These are phyloP conservation scores for Cryptophagus acutangulus DNA, from an alignment of 2,888 invertebrate genomes.

Conservation along the genomic window DNA sequence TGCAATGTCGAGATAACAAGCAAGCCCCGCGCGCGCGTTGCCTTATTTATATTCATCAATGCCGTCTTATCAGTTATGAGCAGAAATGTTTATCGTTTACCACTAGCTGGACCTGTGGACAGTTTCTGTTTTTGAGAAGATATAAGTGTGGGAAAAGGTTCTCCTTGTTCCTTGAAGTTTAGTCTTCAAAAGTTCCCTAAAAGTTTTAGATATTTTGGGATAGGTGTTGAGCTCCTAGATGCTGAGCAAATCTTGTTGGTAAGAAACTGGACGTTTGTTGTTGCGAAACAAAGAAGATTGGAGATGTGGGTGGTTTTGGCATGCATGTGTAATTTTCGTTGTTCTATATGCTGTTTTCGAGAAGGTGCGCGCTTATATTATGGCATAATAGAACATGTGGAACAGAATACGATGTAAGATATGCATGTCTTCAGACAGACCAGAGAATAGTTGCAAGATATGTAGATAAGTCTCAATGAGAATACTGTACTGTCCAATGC, in stretches of 20 bases:
- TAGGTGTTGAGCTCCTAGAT: too few relatives aligned
- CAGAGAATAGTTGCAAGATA: slow-evolving; percentile 19
- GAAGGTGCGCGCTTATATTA: neutral
- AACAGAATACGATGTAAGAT: slow-evolving; percentile 10
- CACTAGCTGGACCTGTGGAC: slow-evolving; percentile 7
- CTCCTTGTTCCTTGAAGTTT: too few relatives aligned
- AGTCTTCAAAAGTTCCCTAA: too few relatives aligned
- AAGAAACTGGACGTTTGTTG: too few relatives aligned
- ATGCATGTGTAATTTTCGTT: neutral
- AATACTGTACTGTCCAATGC: slow-evolving; percentile 15
- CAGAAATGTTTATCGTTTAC: slow-evolving; percentile 47
- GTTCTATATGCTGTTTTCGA: neutral
- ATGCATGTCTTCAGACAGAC: slow-evolving; percentile 19
- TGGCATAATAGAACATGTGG: neutral
- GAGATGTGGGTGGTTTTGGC: slow-evolving; percentile 7
- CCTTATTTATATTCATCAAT: slow-evolving; percentile 51
- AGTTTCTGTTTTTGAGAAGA: neutral
- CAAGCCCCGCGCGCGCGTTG: slow-evolving; percentile 38
- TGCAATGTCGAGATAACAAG: slow-evolving; percentile 46
- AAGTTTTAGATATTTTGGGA: too few relatives aligned
- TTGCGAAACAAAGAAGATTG: too few relatives aligned
- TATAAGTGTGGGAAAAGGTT: too few relatives aligned
- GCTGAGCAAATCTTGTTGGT: too few relatives aligned
- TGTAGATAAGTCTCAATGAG: slow-evolving; percentile 19
- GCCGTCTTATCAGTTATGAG: slow-evolving; percentile 47